Percentiles rank a stretch among this genome's conserved stretches.
Evolutionary conservation across 1,140 invertebrate species (phyloP).

Genomic region (Drosophila lowei): DNA sequence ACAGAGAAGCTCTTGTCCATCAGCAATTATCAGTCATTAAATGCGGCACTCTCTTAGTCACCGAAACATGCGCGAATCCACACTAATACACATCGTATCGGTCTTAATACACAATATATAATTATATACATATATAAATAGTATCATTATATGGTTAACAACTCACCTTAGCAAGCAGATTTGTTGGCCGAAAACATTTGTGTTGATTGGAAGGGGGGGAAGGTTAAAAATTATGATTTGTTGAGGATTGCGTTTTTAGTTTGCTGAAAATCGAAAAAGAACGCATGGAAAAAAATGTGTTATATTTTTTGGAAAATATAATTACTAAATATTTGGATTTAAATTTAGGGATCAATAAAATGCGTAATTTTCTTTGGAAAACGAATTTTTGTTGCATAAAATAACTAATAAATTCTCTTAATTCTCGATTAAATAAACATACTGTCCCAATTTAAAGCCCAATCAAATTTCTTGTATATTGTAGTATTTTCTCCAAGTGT

Average conservation of each 20-base stretch:
- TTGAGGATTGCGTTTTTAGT: constrained; percentile 27
- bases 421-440: too few species aligned
- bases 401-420: too few species aligned
- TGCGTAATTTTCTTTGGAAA: too few species aligned
- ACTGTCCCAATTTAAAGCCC: too few species aligned
- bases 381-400: too few species aligned
- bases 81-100: constrained; percentile 14
- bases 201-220: constrained; percentile 18
- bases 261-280: constrained; percentile 51
- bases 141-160: constrained; percentile 14
- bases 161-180: constrained; percentile 66
- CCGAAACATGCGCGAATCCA: constrained; percentile 41
- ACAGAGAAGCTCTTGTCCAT: constrained; percentile 13
- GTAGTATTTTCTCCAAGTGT: constrained; percentile 33
- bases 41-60: constrained; percentile 34
- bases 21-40: constrained; percentile 45
- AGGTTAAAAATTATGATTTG: constrained; percentile 35
- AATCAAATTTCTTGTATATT: constrained; percentile 1
- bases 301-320: not conserved
- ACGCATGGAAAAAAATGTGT: not conserved
- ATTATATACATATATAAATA: not conserved
- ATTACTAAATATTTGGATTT: not conserved
- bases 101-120: constrained; percentile 22
- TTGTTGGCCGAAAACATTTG: constrained; percentile 61
- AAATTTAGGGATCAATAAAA: not conserved